Base-by-base conservation (phyloP, 2,113 vertebrate genomes). In the Pseudopipra pipra region DNA sequence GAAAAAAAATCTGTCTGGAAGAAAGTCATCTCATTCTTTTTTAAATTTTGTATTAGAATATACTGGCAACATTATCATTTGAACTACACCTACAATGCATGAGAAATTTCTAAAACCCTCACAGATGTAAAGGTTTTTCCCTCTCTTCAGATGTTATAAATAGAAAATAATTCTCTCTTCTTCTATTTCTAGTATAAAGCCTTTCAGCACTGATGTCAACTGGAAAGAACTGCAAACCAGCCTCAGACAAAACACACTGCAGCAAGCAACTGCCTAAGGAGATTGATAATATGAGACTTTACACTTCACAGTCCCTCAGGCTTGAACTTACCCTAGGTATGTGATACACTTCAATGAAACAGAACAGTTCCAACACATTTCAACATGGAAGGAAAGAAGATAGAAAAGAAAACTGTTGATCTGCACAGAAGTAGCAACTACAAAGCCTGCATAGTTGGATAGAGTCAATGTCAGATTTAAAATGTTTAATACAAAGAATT, bases 41-140 rank as follows among this genome's bases (percentile, higher is more conserved):
- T 90, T 59, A 76, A 81, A 65, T 80, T 95, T 76, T 93, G 47
- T 81, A 65, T 83, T 96, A 90, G 51, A 90, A 92, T 85, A 75
- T 6, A 94, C 9, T 87, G 76, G 61, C 65, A 90, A 67, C 63
- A 68, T 89, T 87, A 70, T 86, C 28, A 90, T 89, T 90, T 94
- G 71, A 97, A 90, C 90, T 93, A 77, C 43, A 95, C 46, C 39
- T 87, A 55, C 61, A 80, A 46, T 7, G 7, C 72, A 33, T 11
- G 49, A 80, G 15, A 55, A 79, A 51, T 89, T 92, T 96, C 30
- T 89, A 86, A 93, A 92, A 89, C 35, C 41, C 25, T 88, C 49
- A 41, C 19, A 76, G 28, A 95, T 67, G 5, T 49, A 96, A 89
- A 31, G 47, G 13, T 79, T 91, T 82, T 33, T 7, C 4, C 18